Conservation (phyloP, 2,888 invertebrate genomes). For the Ecdyonurus torrentis region DNA sequence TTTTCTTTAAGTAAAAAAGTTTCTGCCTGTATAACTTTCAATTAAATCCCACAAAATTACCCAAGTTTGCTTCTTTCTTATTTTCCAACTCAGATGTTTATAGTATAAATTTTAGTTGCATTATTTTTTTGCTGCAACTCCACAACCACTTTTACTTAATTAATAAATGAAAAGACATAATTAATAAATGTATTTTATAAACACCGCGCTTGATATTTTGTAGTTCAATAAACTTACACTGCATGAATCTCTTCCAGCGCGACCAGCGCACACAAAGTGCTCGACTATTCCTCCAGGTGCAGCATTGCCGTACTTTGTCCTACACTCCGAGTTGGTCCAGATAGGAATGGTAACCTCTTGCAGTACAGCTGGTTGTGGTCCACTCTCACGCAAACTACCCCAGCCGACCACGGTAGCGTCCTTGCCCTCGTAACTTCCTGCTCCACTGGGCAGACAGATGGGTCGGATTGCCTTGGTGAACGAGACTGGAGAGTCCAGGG, state of each 20-base stretch:
- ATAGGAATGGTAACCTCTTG: constrained; percentile 74
- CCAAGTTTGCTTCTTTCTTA: too few species aligned
- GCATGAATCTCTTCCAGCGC: constrained; percentile 70
- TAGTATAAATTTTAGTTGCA: too few species aligned
- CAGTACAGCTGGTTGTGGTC: constrained; percentile 60
- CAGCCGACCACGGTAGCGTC: constrained; percentile 73
- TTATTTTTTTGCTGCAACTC: too few species aligned
- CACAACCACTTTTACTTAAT: too few species aligned
- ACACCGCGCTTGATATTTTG: too few species aligned
- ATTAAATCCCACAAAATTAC: too few species aligned
- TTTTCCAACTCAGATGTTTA: too few species aligned
- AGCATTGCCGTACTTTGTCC: constrained; percentile 60
- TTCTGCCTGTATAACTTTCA: too few species aligned
- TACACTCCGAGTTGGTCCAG: constrained; percentile 64
- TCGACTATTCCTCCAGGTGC: constrained; percentile 83
- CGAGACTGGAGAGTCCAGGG: constrained; percentile 55
- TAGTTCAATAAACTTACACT: too few species aligned
- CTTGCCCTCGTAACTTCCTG: constrained; percentile 41
- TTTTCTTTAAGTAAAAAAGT: too few species aligned
- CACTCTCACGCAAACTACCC: constrained; percentile 71
- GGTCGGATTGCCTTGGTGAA: constrained; percentile 56
- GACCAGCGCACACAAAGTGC: constrained; percentile 76
- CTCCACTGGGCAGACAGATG: constrained; percentile 49
- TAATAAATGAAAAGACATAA: too few species aligned
- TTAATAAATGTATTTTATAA: too few species aligned